Evolutionary conservation across 2,113 vertebrate genomes (phyloP).

Genomic region (western clawed frog (Xenopus tropicalis)): UCB_Xtro_10.0 CM004450.2:141532501-141533000

Average conservation of each 20-base stretch:
- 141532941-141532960: conserved; percentile 70
- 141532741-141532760: conserved; percentile 81
- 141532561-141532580: conserved; percentile 78
- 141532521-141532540: conserved; percentile 70
- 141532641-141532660: conserved; percentile 43
- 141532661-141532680: conserved; percentile 66
- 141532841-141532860: conserved; percentile 81
- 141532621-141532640: conserved; percentile 68
- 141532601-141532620: conserved; percentile 70
- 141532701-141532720: conserved; percentile 75
- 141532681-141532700: conserved; percentile 63
- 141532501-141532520: conserved; percentile 87
- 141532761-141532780: conserved; percentile 83
- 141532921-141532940: conserved; percentile 81
- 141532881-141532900: conserved; percentile 90
- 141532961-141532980: conserved; percentile 81
- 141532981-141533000: conserved; percentile 75
- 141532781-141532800: conserved; percentile 80
- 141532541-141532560: conserved; percentile 79
- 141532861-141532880: conserved; percentile 79
- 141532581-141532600: conserved; percentile 92
- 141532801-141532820: conserved; percentile 74
- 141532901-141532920: conserved; percentile 83
- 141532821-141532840: conserved; percentile 65
- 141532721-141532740: conserved; percentile 71